A percentile compares a stretch with the other conserved stretches of the same genome.
phyloP scores from a whole-genome alignment of 2,797 vertebrate species.

The Acanthurus lineatus region DNA sequence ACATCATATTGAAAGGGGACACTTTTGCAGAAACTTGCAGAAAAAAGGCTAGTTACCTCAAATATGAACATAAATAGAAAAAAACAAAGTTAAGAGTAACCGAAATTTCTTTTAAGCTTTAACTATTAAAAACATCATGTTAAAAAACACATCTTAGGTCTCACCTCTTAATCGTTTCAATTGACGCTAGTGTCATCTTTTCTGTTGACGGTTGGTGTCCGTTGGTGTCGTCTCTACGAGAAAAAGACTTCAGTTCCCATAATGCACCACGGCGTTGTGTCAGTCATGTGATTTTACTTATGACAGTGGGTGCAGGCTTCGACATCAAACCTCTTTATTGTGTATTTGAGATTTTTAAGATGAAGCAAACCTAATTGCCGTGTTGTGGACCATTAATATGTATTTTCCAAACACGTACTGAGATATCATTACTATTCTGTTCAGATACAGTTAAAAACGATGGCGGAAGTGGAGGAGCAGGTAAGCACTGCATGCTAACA shows the following conservation, averaged over 20 bases:
- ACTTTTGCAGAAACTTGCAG: background rate
- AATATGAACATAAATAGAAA: background rate
- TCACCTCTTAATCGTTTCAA: conserved; percentile 2
- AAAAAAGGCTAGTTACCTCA: background rate
- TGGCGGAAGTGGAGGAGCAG: conserved; percentile 92
- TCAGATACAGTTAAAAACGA: conserved; percentile 56
- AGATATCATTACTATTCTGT: background rate
- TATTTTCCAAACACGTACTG: background rate
- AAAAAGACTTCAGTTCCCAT: conserved; percentile 88
- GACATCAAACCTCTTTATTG: conserved; percentile 56
- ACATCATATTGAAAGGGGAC: too few species aligned
- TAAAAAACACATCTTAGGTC: background rate
- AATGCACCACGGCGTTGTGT: conserved; percentile 59
- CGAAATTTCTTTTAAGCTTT: background rate
- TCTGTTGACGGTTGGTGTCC: rapidly evolving
- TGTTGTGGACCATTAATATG: background rate
- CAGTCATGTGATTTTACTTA: conserved; percentile 85
- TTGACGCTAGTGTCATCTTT: background rate
- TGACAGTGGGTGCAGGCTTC: conserved; percentile 53
- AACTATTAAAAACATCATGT: rapidly evolving
- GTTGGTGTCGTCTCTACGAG: background rate
- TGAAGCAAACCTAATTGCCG: background rate
- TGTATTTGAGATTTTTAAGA: background rate
- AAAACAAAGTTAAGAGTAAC: background rate
- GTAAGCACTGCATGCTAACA: conserved; percentile 81